A percentile compares a stretch with the other conserved stretches of the same genome.
Evolutionary conservation across 2,888 invertebrate genomes (phyloP).

Genomic region (Nymphalis c-album): DNA sequence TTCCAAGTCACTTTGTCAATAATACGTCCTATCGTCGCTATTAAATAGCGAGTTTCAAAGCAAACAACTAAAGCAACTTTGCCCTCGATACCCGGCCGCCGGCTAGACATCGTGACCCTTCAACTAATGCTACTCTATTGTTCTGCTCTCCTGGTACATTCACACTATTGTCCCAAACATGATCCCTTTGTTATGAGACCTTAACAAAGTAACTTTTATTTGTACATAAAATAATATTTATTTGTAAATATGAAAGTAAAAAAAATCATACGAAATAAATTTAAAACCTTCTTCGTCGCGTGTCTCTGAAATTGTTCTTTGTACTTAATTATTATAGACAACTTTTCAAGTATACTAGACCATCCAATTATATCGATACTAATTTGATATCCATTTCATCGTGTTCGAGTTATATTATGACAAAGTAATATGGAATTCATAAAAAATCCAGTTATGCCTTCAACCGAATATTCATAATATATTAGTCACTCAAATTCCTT

Average conservation of each 20-base stretch:
- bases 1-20: conserved; percentile 18
- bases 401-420: too few relatives aligned
- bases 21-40: conserved; percentile 19
- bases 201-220: conserved; percentile 2
- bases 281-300: too few relatives aligned
- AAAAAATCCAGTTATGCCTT: too few relatives aligned
- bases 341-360: too few relatives aligned
- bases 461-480: too few relatives aligned
- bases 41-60: conserved; percentile 14
- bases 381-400: too few relatives aligned
- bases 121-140: conserved; percentile 21
- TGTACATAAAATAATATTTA: conserved; percentile 1
- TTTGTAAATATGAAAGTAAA: not conserved
- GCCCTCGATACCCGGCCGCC: conserved; percentile 10
- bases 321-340: too few relatives aligned
- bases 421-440: too few relatives aligned
- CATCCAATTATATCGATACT: too few relatives aligned
- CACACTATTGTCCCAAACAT: conserved; percentile 25
- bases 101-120: conserved; percentile 19
- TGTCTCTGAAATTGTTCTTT: too few relatives aligned
- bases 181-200: conserved; percentile 32
- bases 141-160: conserved; percentile 26
- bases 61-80: conserved; percentile 11
- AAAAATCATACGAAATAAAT: too few relatives aligned
- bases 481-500: too few relatives aligned